These are phyloP conservation scores for Phocoena sinus DNA, from an alignment of 2,113 vertebrate species.

Conservation along the genomic window DNA sequence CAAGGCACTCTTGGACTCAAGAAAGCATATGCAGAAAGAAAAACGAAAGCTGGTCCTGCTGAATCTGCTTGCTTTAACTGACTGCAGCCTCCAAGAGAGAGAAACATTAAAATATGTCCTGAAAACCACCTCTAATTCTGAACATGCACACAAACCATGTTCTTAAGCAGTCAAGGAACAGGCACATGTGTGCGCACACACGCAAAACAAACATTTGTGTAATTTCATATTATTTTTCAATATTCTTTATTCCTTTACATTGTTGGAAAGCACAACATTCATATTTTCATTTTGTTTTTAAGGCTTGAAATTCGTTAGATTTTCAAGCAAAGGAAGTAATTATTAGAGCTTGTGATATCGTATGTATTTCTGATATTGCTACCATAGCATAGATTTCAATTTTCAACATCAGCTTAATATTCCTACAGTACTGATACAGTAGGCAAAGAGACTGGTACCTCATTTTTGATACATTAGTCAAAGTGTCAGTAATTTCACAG, in stretches of 20 bases:
- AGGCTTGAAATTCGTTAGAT: not conserved
- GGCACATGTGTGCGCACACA: not conserved
- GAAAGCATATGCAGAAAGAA: not conserved
- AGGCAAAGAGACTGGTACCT: not conserved
- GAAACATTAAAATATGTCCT: not conserved
- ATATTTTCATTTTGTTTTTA: not conserved
- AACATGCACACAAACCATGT: not conserved
- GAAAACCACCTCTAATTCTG: not conserved
- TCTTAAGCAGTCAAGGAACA: not conserved
- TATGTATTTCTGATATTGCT: not conserved
- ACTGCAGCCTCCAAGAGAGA: not conserved
- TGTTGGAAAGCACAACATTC: not conserved
- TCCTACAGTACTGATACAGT: not conserved
- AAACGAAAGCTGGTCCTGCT: not conserved
- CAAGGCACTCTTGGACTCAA: not conserved
- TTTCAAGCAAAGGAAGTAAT: not conserved
- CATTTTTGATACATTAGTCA: not conserved
- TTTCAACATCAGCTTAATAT: not conserved
- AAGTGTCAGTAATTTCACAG: not conserved
- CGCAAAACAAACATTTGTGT: not conserved
- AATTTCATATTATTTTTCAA: not conserved
- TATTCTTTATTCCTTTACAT: not conserved
- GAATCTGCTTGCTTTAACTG: not conserved
- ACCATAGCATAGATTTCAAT: not conserved
- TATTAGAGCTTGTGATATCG: not conserved